phyloP scores from a whole-genome alignment of 2,888 invertebrate species.

The Pyrrhia umbra region DNA sequence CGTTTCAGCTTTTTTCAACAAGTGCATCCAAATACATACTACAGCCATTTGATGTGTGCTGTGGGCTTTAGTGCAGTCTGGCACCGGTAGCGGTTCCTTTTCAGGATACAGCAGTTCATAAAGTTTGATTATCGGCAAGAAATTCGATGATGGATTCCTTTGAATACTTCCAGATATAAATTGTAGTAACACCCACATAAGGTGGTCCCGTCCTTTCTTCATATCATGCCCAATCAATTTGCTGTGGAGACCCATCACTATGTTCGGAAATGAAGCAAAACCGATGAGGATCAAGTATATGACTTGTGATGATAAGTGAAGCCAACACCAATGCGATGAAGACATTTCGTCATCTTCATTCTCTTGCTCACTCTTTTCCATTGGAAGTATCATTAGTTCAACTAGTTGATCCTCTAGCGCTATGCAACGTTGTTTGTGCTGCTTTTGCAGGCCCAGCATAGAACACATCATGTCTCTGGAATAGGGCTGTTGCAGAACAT shows the following conservation, averaged over 20 bases:
- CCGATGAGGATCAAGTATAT: slow-evolving; percentile 98
- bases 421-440: slow-evolving; percentile 96
- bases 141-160: slow-evolving; percentile 96
- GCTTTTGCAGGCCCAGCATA: slow-evolving; percentile 98
- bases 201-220: slow-evolving; percentile 97
- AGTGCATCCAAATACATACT: slow-evolving; percentile 99
- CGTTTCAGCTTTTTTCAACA: slow-evolving; percentile 97
- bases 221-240: slow-evolving; percentile 95
- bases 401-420: slow-evolving; percentile 98
- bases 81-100: slow-evolving; percentile 96
- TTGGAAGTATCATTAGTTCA: slow-evolving; percentile 96
- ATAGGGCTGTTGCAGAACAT: slow-evolving; percentile 98
- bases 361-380: slow-evolving; percentile 96
- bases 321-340: slow-evolving; percentile 96
- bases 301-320: slow-evolving; percentile 97
- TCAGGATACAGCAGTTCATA: slow-evolving; percentile 98
- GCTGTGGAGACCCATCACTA: slow-evolving; percentile 96
- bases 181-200: slow-evolving; percentile 99
- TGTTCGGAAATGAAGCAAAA: slow-evolving; percentile 97
- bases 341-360: slow-evolving; percentile 91
- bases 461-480: slow-evolving; percentile 98
- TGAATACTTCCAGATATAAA: slow-evolving; percentile 99
- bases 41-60: slow-evolving; percentile 98
- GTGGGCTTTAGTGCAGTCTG: slow-evolving; percentile 96
- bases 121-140: slow-evolving; percentile 96